Base-by-base conservation (phyloP, 2,888 invertebrate species). In the Synergus itoensis region DNA sequence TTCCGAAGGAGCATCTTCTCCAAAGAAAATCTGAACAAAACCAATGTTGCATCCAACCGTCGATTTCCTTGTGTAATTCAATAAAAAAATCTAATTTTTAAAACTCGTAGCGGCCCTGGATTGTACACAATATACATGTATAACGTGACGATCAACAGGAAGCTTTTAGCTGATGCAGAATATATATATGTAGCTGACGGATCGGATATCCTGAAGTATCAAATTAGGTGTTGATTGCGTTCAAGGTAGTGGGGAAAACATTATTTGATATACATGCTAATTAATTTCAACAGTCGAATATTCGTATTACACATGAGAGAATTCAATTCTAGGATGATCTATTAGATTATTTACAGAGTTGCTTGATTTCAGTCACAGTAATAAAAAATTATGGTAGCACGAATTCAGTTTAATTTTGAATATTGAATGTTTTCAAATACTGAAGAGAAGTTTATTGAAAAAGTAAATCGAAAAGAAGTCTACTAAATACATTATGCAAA, bases 141-240 rank as follows among this genome's bases (percentile, higher is more conserved):
- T 40, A 16, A 41, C 8, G n/a, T 64, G 64, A 64, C 64, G 41
- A 36, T 64, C n/a, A 8, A 64, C 36, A 36, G 64, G 64, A 64
- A 64, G 64, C 64, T 64, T 64, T 64, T 64, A 64, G 28, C 28
- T 28, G 28, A 28, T 28, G 28, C 28, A 28, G 28, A 28, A 28
- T 28, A 28, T 3, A 28, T 3, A 28, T 28, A 28, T 28, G 28
- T 36, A 28, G 40, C 16, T 64, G 40, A 64, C 28, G 64, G 41
- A 64, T 64, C 64, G 16, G 41, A 64, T 64, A 64, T 64, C 64
- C 64, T 64, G 64, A 64, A 40, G 64, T 64, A 64, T 64, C 64
- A 64, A 64, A 64, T 64, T 64, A 64, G 16, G n/a, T 40, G 64
- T 40, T 63, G 11, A 63, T 63, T 63, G 63, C 4, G 63, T 28